Evolutionary conservation across 2,797 vertebrate species (phyloP).

Genomic region (Pagetopsis macropterus): DNA sequence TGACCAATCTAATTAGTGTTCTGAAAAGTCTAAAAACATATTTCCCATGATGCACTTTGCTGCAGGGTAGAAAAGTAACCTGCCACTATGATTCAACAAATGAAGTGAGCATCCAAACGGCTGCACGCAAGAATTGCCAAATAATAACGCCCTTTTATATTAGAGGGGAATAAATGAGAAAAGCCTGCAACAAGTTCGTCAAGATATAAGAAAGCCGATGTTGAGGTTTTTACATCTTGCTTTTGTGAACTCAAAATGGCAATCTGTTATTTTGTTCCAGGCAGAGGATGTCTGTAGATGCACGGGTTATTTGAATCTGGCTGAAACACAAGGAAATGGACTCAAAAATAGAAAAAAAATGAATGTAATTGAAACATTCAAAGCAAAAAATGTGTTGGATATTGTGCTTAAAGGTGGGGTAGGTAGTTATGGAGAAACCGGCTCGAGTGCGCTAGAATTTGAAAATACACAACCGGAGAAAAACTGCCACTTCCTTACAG

Average conservation of each 20-base stretch:
- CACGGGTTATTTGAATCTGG: background rate
- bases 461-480: too few relatives aligned
- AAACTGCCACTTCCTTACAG: too few relatives aligned
- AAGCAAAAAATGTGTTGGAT: background rate
- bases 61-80: conserved; percentile 17
- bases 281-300: background rate
- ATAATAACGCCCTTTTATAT: too few relatives aligned
- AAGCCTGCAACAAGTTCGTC: background rate
- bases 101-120: conserved; percentile 17
- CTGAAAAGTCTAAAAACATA: conserved; percentile 10
- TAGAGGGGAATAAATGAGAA: background rate
- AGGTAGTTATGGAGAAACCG: too few relatives aligned
- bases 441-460: too few relatives aligned
- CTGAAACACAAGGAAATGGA: background rate
- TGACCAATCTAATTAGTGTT: conserved; percentile 20
- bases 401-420: background rate
- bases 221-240: background rate
- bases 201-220: background rate
- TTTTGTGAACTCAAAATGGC: conserved; percentile 4
- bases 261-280: background rate
- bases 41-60: conserved; percentile 27
- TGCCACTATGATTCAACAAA: conserved; percentile 33
- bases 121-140: background rate
- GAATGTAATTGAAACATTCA: background rate
- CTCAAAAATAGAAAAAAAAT: conserved; percentile 10